phyloP scores from a whole-genome alignment of 2,113 vertebrate genomes.

The Nesoenas mayeri region DNA sequence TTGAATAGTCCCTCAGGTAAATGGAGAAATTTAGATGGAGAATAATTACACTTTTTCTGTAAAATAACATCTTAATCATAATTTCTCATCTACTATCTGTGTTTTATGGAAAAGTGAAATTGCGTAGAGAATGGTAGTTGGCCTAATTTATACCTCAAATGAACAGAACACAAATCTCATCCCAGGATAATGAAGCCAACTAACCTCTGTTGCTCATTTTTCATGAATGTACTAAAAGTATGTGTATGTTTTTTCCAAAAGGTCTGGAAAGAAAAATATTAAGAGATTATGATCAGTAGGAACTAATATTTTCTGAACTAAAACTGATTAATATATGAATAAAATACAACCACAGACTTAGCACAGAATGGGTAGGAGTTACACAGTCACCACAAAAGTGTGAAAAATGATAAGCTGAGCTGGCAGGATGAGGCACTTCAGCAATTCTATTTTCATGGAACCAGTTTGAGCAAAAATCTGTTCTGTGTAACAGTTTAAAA shows the following conservation, averaged over 20 bases:
- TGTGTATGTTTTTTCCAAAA: constrained; percentile 73
- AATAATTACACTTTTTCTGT: background rate
- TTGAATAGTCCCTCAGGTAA: background rate
- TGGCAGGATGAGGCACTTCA: background rate
- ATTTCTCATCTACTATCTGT: background rate
- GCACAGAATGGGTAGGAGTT: background rate
- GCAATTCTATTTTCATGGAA: background rate
- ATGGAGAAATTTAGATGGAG: background rate
- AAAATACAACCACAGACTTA: background rate
- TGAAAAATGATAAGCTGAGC: background rate
- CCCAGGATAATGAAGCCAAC: background rate
- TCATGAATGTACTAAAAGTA: constrained; percentile 58
- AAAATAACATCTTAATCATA: background rate
- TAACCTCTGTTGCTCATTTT: constrained; percentile 77
- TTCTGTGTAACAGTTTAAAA: background rate
- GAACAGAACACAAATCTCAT: background rate
- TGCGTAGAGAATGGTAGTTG: background rate
- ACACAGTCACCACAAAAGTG: background rate
- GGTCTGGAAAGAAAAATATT: constrained; percentile 61
- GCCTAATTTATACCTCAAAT: background rate
- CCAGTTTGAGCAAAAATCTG: background rate
- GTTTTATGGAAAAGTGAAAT: background rate
- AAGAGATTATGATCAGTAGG: background rate
- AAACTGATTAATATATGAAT: background rate
- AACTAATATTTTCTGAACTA: background rate